Conservation (phyloP, 2,888 invertebrate species). For the Dioctria linearis region DNA sequence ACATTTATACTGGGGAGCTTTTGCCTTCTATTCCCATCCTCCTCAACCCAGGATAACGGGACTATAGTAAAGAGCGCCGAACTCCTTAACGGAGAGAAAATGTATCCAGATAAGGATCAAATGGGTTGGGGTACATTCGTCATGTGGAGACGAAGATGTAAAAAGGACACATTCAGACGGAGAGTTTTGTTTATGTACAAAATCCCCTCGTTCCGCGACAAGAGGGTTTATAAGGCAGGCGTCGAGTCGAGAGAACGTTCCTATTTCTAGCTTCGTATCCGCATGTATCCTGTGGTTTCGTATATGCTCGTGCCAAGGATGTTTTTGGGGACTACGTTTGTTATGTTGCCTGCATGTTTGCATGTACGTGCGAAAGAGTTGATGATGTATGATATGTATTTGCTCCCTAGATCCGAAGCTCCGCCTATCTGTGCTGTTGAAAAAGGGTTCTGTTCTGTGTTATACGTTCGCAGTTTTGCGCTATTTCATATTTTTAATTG, state of each 20-base stretch:
- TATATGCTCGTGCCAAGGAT: slow-evolving; percentile 26
- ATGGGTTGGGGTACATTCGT: slow-evolving; percentile 56
- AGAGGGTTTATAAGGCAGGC: background rate
- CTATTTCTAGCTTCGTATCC: background rate
- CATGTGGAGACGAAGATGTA: slow-evolving; percentile 55
- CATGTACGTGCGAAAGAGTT: slow-evolving; percentile 59
- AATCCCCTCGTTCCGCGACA: slow-evolving; percentile 11
- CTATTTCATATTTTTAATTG: slow-evolving; percentile 45
- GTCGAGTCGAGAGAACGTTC: slow-evolving; percentile 14
- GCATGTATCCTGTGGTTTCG: slow-evolving; percentile 42
- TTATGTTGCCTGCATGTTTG: slow-evolving; percentile 31
- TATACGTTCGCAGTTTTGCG: slow-evolving; percentile 31
- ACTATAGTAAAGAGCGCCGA: slow-evolving; percentile 15
- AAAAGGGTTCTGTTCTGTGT: slow-evolving; percentile 18
- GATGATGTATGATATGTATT: slow-evolving; percentile 58
- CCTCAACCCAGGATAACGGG: background rate
- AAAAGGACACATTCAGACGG: slow-evolving; percentile 42
- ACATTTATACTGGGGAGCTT: slow-evolving; percentile 7
- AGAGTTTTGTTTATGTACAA: slow-evolving; percentile 49
- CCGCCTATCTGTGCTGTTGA: slow-evolving; percentile 22
- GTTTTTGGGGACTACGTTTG: slow-evolving; percentile 15
- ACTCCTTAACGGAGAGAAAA: slow-evolving; percentile 31
- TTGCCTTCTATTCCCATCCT: background rate
- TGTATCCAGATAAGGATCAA: slow-evolving; percentile 48
- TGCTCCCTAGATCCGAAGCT: slow-evolving; percentile 40